Base-by-base conservation (phyloP, 2,888 invertebrate genomes). In the Volucella bombylans region DNA sequence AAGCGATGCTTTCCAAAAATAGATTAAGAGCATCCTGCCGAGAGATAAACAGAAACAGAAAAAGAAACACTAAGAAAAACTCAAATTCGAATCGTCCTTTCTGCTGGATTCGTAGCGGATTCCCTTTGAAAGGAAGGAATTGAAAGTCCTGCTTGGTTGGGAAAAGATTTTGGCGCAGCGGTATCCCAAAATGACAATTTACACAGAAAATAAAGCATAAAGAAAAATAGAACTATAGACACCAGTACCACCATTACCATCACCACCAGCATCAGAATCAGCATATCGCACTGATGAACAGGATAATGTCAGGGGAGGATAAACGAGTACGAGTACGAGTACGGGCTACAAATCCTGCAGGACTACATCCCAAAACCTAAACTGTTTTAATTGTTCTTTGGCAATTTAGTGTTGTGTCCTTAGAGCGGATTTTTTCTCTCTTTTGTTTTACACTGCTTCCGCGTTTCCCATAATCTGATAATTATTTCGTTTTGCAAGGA, bases 11-110 rank as follows among this genome's bases (percentile, higher is more conserved):
- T 76, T 76, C 68, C 71, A 72, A 80, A 31, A 81, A 85, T 76
- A 85, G 81, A 85, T 85, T 81, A 85, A 76, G 85, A 71, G 77
- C 81, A 81, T 76, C 85, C 85, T 50, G 67, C 81, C 47, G 81
- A 57, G 76, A 80, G 81, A 81, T 85, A 85, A 85, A 85, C 76
- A 61, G 57, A 72, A 71, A 64, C 65, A 72, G 49, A 65, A 69
- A 65, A 15, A 67, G 59, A 52, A 68, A 61, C 61, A 57, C 8
- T 38, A 61, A 71, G 43, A 49, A 41, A 43, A 47, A 39, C 8
- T 59, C 6, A 50, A 31, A 31, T 31, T 31, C 31, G 6, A 31
- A 31, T 31, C 31, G 31, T 31, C 31, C 31, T 31, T 31, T 31
- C 31, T 31, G 31, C 6, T 31, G 31, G 6, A 31, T 31, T 31